phyloP scores from a whole-genome alignment of 2,113 vertebrate species.

The Anolis sagrei region DNA sequence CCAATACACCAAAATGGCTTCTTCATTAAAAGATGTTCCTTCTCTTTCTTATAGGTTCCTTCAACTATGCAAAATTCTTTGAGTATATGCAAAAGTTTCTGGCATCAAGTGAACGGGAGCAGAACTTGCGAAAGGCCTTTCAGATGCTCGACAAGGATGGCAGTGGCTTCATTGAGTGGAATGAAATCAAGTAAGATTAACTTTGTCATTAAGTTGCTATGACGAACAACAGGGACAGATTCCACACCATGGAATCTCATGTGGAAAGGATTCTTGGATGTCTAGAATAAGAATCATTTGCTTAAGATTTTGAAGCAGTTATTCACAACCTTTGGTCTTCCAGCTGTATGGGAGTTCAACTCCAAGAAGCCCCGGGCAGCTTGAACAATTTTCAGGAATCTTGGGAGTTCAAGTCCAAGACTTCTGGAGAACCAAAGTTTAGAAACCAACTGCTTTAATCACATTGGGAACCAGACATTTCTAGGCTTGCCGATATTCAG shows the following conservation, averaged over 20 bases:
- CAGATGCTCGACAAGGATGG: constrained; percentile 60
- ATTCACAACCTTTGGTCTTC: too few species aligned
- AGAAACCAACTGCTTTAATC: too few species aligned
- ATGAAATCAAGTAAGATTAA: constrained; percentile 58
- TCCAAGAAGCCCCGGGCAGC: too few species aligned
- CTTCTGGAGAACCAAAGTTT: too few species aligned
- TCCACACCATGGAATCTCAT: neutral
- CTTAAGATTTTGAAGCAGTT: neutral
- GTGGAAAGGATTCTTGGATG: neutral
- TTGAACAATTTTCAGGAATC: too few species aligned
- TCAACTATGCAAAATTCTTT: constrained; percentile 64
- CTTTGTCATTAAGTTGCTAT: neutral
- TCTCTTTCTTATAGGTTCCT: constrained; percentile 48
- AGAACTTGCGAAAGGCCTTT: constrained; percentile 43
- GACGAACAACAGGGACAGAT: neutral
- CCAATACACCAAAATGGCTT: fast-evolving
- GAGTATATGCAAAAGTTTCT: constrained; percentile 51
- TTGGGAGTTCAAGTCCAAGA: too few species aligned
- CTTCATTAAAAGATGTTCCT: neutral
- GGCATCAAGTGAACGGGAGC: constrained; percentile 10
- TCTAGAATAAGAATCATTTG: neutral
- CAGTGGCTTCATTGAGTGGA: constrained; percentile 55
- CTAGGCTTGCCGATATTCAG: neutral
- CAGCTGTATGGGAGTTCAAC: too few species aligned
- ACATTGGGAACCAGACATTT: neutral